Conservation (phyloP, 2,113 vertebrate species). For the Anhinga rufa region DNA sequence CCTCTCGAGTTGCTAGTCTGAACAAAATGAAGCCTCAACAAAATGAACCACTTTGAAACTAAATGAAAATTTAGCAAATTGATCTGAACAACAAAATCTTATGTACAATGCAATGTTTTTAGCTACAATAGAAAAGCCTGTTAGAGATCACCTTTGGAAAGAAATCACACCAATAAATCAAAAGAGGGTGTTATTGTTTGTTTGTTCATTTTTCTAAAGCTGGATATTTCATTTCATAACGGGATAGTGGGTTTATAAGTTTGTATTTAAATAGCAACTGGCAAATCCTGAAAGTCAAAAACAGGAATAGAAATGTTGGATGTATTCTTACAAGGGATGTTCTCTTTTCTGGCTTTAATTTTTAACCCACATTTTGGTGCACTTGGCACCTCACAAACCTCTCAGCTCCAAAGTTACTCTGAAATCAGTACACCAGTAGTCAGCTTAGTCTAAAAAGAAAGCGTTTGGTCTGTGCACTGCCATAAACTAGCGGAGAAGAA, state of each 20-base stretch:
- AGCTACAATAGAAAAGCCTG: neutral
- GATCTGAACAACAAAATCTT: constrained; percentile 48
- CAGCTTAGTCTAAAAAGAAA: neutral
- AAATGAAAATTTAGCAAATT: constrained; percentile 70
- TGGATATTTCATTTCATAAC: neutral
- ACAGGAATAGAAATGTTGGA: neutral
- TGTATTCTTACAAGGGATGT: neutral
- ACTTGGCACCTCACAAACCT: neutral
- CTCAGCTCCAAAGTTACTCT: neutral
- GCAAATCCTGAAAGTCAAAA: neutral
- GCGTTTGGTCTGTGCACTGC: neutral
- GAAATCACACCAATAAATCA: neutral
- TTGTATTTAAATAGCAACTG: neutral
- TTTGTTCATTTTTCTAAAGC: neutral
- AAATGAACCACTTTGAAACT: constrained; percentile 58
- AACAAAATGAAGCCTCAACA: constrained; percentile 58
- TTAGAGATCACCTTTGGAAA: neutral
- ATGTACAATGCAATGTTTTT: neutral
- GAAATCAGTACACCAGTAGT: neutral
- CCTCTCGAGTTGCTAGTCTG: constrained; percentile 60
- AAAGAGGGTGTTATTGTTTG: neutral
- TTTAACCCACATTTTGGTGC: neutral
- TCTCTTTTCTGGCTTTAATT: neutral
- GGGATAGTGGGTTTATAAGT: neutral
- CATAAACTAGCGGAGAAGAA: neutral